These are phyloP conservation scores for Portevinia maculata DNA, from an alignment of 2,888 invertebrate species.

Conservation along the genomic window DNA sequence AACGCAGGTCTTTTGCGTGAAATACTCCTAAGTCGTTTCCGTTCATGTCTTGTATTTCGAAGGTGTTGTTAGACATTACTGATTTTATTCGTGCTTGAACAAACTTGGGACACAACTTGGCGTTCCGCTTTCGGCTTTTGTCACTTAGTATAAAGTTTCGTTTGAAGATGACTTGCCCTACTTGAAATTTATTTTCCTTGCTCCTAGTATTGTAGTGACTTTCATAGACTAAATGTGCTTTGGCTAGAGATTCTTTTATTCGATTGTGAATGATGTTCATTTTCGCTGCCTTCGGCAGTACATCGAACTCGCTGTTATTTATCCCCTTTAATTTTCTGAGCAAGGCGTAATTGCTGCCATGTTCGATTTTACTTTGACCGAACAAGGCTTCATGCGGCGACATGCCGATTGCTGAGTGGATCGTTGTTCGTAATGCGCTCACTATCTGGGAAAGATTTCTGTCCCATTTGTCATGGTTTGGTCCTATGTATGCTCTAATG, in stretches of 20 bases:
- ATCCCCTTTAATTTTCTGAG: background rate
- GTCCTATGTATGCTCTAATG: background rate
- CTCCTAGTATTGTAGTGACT: background rate
- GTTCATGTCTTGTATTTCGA: background rate
- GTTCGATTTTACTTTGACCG: no score
- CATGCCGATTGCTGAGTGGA: no score
- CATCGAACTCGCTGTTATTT: conserved; percentile 16
- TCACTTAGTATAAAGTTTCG: background rate
- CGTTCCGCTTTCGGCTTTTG: background rate
- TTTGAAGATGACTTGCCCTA: background rate
- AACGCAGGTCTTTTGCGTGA: background rate
- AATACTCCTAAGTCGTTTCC: background rate
- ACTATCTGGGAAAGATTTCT: background rate
- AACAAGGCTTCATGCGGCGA: no score
- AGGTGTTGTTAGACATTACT: background rate
- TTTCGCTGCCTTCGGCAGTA: background rate
- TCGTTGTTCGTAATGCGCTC: no score
- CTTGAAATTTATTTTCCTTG: background rate
- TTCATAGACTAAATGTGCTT: background rate
- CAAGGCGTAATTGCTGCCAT: background rate
- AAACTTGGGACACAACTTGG: conserved; percentile 18
- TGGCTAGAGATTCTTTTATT: background rate
- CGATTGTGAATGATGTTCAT: conserved; percentile 7
- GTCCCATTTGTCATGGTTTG: background rate
- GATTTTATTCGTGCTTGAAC: background rate